Conservation (phyloP, 2,888 invertebrate species). For the Xestoiulus laeticollis region DNA sequence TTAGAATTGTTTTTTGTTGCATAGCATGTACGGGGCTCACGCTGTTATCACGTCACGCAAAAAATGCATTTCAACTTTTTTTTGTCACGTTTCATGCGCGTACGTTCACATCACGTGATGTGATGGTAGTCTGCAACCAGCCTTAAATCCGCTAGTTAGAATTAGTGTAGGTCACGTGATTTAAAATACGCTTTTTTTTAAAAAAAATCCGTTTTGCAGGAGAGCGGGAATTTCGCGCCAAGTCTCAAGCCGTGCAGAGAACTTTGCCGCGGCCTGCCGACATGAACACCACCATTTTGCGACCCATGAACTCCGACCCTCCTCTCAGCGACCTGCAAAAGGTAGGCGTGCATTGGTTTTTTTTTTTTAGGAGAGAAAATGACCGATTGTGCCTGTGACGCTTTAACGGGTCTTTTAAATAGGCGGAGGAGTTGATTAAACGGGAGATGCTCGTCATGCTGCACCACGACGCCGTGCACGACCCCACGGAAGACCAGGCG, state of each 20-base stretch:
- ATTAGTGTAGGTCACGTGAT: too few relatives aligned
- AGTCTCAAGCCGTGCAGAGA: slow-evolving; percentile 88
- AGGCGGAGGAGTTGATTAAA: slow-evolving; percentile 95
- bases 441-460: slow-evolving; percentile 96
- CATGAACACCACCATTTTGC: slow-evolving; percentile 82
- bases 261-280: slow-evolving; percentile 84
- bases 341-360: slow-evolving; percentile 61
- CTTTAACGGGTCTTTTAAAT: background rate
- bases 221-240: slow-evolving; percentile 75
- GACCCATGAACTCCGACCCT: slow-evolving; percentile 78
- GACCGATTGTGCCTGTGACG: background rate
- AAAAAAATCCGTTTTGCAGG: slow-evolving; percentile 63
- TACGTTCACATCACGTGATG: too few relatives aligned
- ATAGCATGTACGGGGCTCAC: too few relatives aligned
- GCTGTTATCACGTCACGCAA: too few relatives aligned
- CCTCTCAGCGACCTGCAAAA: slow-evolving; percentile 86
- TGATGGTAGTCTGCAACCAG: too few relatives aligned
- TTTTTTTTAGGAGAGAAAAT: background rate
- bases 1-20: too few relatives aligned
- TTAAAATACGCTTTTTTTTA: background rate
- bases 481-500: slow-evolving; percentile 70
- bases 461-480: slow-evolving; percentile 85
- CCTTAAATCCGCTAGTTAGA: too few relatives aligned
- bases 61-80: too few relatives aligned
- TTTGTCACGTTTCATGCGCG: too few relatives aligned